Base-by-base conservation (phyloP, 1,140 invertebrate species). In the Condylostylus longicornis region DNA sequence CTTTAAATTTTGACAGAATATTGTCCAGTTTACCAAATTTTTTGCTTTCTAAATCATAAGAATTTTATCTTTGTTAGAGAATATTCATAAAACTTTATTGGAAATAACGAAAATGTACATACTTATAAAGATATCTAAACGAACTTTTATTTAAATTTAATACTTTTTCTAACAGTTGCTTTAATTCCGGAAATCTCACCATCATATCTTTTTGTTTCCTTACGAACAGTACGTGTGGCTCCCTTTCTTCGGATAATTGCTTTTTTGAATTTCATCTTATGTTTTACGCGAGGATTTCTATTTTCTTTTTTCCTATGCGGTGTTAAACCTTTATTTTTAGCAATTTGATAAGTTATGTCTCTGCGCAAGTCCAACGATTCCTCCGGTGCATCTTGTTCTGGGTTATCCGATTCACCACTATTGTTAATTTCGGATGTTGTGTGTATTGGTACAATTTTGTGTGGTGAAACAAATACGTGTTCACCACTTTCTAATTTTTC, bases 151-250 rank as follows among this genome's bases (percentile, higher is more conserved):
- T 83, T 86, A 33, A 91, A 69, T 66, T 87, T 87, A 41, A 89
- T 74, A 61, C 86, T 82, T 62, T 86, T 89, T 44, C 75, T 76
- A 22, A 90, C 75, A 52, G 75, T 72, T 21, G 79, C 69, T 56
- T 91, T 88, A 44, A 96, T 95, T 50, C 91, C 90, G 31, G 86
- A 87, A 28, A 81, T 65, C 70, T 95, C 91, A 38, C 91, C 91
- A 46, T 68, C 77, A 60, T 96, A 96, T 37, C 75, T 71, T 20
- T 65, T 67, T 4, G 76, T 48, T 64, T 94, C 87, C 45, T 71
- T 86, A 46, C 83, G 70, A 1, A 79, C 72, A 54, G 79, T 74
- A 45, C 84, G 72, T 2, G 87, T 77, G 43, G 87, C 85, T 58
- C 87, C 86, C 64, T 85, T 91, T 54, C 89, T 77, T 18, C 83